Percentiles rank a stretch among this genome's conserved stretches.
These are phyloP conservation scores for Uropetala carovei DNA, from an alignment of 2,888 invertebrate species.

Conservation along the genomic window DNA sequence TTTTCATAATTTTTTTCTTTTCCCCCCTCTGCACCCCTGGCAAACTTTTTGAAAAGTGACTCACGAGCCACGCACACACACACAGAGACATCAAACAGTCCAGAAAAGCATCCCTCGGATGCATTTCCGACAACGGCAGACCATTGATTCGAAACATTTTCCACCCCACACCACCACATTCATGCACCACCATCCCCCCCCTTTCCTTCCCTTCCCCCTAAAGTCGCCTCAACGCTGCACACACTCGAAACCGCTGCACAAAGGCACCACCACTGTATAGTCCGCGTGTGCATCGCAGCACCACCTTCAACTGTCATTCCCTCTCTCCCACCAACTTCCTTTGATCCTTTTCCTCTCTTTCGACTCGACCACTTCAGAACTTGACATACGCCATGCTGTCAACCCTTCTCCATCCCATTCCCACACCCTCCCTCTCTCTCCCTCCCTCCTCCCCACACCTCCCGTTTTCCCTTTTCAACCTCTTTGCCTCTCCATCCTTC, in stretches of 20 bases:
- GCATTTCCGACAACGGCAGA: conserved; percentile 14
- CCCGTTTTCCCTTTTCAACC: neutral
- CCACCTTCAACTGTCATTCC: conserved; percentile 10
- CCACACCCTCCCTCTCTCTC: neutral
- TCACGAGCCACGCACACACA: neutral
- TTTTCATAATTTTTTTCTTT: too few species aligned
- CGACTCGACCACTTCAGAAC: conserved; percentile 47
- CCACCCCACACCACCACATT: neutral
- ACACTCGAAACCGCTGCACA: neutral
- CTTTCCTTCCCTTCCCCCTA: neutral
- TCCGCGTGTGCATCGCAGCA: conserved; percentile 18
- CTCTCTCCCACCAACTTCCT: neutral
- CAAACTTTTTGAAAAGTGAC: conserved; percentile 17
- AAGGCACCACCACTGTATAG: neutral
- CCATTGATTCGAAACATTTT: neutral
- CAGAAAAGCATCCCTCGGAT: conserved; percentile 25
- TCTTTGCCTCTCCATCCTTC: neutral
- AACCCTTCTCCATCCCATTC: conserved; percentile 9
- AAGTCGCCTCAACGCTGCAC: neutral
- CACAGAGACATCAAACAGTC: conserved; percentile 19
- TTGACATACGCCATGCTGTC: conserved; percentile 8
- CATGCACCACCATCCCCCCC: neutral
- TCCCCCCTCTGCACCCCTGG: neutral
- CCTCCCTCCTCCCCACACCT: neutral
- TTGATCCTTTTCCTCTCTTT: conserved; percentile 23